Base-by-base conservation (phyloP, 2,888 invertebrate species). In the Sarcophaga subvicina region DNA sequence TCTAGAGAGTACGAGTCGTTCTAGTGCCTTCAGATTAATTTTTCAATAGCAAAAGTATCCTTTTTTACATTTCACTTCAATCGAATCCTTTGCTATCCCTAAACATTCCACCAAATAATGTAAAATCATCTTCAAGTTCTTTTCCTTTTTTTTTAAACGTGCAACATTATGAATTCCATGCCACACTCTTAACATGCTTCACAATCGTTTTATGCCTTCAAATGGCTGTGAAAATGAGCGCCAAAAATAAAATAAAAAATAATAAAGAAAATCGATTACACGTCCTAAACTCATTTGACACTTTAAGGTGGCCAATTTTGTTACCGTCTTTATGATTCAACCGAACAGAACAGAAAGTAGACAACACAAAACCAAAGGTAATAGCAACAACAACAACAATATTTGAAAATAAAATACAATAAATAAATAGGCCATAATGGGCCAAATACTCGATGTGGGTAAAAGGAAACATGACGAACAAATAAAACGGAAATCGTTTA, bases 291-390 rank as follows among this genome's bases (percentile, higher is more conserved):
- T 49, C 82, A 72, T 83, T 71, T 83, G 77, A 77, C 82, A 77
- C 54, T 77, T 83, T 77, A 83, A 83, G 77, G 67, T 77, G 82
- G 71, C 47, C 77, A 77, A 83, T 77, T 83, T 83, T 45, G 71
- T 77, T 37, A 37, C 37, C 37, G 37, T 37, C 37, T 1, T 37
- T 37, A 37, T 37, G 37, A 8, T 37, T 8, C 37, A 37, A 37
- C 1, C 2, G 8, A 37, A 10, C 8, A 37, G 37, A 37, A 37
- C 37, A 10, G n/a, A 37, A 10, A 54, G 5, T 14, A 54, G 54
- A 17, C 12, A 17, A 49, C 6, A 49, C 4, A 49, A 4, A 49
- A 17, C 17, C 17, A 54, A 54, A 14, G 54, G 54, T 17, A 12
- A 54, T 14, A 17, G 22, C 10, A 22, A 62, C 10, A 37, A 0